phyloP scores from a whole-genome alignment of 2,113 vertebrate genomes.

The Aix galericulata region DNA sequence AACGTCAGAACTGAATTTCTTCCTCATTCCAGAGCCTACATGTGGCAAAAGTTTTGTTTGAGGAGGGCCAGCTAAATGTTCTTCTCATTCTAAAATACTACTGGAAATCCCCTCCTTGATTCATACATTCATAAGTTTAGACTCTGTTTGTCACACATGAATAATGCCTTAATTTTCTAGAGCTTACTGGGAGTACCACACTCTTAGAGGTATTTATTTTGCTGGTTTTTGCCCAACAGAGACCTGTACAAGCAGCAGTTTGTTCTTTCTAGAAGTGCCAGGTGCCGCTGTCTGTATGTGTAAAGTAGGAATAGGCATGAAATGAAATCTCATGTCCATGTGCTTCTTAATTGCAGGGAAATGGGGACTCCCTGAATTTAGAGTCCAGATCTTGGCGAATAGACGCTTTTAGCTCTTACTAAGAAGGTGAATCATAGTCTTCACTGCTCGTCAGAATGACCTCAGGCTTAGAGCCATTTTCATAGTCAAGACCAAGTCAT shows the following conservation, averaged over 20 bases:
- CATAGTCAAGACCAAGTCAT: neutral
- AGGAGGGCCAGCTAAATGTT: neutral
- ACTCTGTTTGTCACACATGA: neutral
- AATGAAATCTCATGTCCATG: neutral
- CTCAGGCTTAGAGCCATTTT: neutral
- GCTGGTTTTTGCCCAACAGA: neutral
- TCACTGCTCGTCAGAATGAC: neutral
- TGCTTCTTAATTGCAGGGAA: neutral
- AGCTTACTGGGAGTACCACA: neutral
- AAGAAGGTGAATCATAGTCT: neutral
- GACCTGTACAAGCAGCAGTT: neutral
- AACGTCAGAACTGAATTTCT: constrained; percentile 8
- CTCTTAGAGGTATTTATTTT: neutral
- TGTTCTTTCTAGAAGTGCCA: neutral
- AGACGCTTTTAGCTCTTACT: neutral
- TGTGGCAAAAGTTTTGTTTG: neutral
- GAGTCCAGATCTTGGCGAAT: neutral
- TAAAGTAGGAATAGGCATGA: neutral
- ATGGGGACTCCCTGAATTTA: neutral
- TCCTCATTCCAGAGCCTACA: constrained; percentile 26
- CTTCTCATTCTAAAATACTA: neutral
- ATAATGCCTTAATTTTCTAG: neutral
- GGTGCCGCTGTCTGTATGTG: neutral
- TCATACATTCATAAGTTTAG: constrained; percentile 25
- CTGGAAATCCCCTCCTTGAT: constrained; percentile 32